Evolutionary conservation across 1,140 invertebrate species (phyloP), one percentile per base, ranked within the genome.

Genomic region (Drosophila sp.): DNA sequence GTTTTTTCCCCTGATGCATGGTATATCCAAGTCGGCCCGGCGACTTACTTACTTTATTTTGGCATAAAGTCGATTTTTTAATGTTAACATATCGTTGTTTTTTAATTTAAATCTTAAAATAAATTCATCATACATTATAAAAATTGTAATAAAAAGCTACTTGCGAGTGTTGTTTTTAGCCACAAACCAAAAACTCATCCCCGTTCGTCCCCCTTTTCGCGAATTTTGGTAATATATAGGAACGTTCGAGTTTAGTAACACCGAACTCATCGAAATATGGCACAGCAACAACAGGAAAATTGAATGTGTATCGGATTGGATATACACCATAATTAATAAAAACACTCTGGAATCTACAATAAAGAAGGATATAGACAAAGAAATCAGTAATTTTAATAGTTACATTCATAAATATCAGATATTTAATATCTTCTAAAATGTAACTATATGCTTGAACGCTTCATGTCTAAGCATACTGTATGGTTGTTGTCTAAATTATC

Each of bases 401-500:
- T 40, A 40, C 38, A n/a, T 40, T 40, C 10, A 5, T 40, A 40
- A 67, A 44, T 44, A 17, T 17, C 17, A 17, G 17, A 17, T 17
- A 17, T 17, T 17, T 17, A 17, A 17, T 17, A 57, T 32, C 54
- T 72, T 60, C 56, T 60, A 44, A 76, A 76, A 76, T 71, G 60
- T 66, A 76, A 66, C 38, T 58, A 63, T 10, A 63, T 66, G 68
- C 25, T 60, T 47, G 54, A 66, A 47, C 44, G 47, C 1, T 61
- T 74, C 23, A 60, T 55, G 60, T 47, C 40, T 29, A 76, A 76
- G 33, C 56, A 76, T 68, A 56, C 63, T 63, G 25, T 35, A 55
- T 67, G 61, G 60, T 17, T 76, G 68, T 33, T 44, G 38, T 56
- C 44, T 32, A 72, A 70, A 44, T 71, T 71, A 60, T 30, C 47